phyloP scores from a whole-genome alignment of 2,113 vertebrate genomes.

The Periophthalmus modestus region DNA sequence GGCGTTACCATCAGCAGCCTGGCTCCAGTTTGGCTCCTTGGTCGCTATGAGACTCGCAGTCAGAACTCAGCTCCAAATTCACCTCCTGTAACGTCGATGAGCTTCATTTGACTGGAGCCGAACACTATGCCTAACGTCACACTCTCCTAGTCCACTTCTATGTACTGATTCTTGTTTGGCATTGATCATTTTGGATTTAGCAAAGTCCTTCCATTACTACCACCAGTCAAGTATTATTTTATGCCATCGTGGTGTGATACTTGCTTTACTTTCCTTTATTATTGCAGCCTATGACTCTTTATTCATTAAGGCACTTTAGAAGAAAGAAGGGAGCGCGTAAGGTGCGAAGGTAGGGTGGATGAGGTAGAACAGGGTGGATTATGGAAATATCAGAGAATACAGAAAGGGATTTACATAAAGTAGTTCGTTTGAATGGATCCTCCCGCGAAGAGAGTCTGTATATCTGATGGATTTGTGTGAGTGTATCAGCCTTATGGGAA shows the following conservation, averaged over 20 bases:
- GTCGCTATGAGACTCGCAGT: too few relatives aligned
- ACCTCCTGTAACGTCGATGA: too few relatives aligned
- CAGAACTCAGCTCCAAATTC: too few relatives aligned
- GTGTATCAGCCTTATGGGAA: slow-evolving; percentile 38
- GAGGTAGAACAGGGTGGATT: slow-evolving; percentile 43
- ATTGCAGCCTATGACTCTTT: background rate
- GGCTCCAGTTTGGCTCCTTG: too few relatives aligned
- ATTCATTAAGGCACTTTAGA: slow-evolving; percentile 11
- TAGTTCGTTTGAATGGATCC: slow-evolving; percentile 45
- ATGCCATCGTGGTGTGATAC: background rate
- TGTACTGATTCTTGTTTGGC: too few relatives aligned
- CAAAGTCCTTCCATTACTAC: too few relatives aligned
- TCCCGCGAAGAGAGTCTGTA: slow-evolving; percentile 23
- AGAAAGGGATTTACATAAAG: slow-evolving; percentile 44
- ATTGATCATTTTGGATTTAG: too few relatives aligned
- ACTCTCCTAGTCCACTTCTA: too few relatives aligned
- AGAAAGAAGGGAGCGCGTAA: slow-evolving; percentile 1
- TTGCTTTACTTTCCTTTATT: background rate
- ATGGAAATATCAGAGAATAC: slow-evolving; percentile 32
- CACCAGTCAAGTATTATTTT: background rate
- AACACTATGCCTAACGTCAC: too few relatives aligned
- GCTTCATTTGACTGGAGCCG: too few relatives aligned
- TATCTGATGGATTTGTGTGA: slow-evolving; percentile 58
- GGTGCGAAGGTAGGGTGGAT: slow-evolving; percentile 2
- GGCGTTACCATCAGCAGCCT: too few relatives aligned